Percentiles rank a stretch among this genome's conserved stretches.
Evolutionary conservation across 2,888 invertebrate species (phyloP).

Genomic region (Oscheius sp.): DNA sequence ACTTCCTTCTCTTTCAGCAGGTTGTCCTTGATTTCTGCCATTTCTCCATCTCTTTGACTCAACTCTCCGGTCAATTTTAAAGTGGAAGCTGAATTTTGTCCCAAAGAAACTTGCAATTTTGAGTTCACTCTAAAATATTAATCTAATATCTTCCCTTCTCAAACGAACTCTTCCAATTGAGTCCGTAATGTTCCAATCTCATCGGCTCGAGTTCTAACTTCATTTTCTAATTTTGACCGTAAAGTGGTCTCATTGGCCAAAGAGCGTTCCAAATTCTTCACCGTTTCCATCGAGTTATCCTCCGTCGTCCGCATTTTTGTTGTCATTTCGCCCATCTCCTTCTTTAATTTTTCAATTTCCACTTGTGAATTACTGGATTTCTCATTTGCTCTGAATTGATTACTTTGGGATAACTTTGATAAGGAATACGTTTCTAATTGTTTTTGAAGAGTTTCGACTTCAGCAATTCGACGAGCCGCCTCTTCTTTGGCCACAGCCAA

Average conservation of each 20-base stretch:
- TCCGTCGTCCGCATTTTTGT: too few relatives aligned
- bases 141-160: too few relatives aligned
- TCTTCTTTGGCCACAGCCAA: not conserved
- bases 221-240: not conserved
- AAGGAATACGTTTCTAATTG: not conserved
- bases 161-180: too few relatives aligned
- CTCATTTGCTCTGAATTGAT: not conserved
- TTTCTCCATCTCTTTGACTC: too few relatives aligned
- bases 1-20: too few relatives aligned
- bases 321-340: not conserved
- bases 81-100: too few relatives aligned
- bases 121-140: too few relatives aligned
- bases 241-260: not conserved
- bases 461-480: not conserved
- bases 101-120: too few relatives aligned
- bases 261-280: conserved; percentile 1
- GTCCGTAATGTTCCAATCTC: too few relatives aligned
- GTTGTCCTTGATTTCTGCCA: too few relatives aligned
- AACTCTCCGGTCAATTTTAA: too few relatives aligned
- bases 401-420: not conserved
- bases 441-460: not conserved
- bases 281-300: too few relatives aligned
- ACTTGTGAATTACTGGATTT: not conserved
- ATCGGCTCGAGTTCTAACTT: not conserved
- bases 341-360: not conserved